A percentile compares a stretch with the other conserved stretches of the same genome.
phyloP scores from a whole-genome alignment of 2,888 invertebrate species.

The Alsophila aescularia region DNA sequence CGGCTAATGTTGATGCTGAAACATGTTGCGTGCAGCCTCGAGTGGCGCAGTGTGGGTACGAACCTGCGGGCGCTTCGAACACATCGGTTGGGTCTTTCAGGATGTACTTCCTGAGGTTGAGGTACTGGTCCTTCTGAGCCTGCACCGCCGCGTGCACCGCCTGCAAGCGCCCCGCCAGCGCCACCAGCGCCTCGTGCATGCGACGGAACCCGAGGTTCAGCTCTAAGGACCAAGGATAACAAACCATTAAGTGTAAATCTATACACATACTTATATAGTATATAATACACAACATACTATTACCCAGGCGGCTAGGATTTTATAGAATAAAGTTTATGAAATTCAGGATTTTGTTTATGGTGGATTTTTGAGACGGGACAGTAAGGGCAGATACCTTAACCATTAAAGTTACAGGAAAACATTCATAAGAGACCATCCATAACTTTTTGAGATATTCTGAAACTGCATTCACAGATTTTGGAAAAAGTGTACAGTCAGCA shows the following conservation, averaged over 20 bases:
- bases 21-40: neutral
- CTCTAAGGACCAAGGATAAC: constrained; percentile 81
- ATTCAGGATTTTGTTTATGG: too few species aligned
- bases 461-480: too few species aligned
- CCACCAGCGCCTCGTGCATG: constrained; percentile 94
- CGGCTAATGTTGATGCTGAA: too few species aligned
- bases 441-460: too few species aligned
- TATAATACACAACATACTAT: neutral
- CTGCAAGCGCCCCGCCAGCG: constrained; percentile 93
- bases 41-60: constrained; percentile 36
- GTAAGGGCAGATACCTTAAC: too few species aligned
- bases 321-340: too few species aligned
- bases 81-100: constrained; percentile 91
- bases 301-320: neutral
- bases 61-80: constrained; percentile 80
- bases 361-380: too few species aligned
- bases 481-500: too few species aligned
- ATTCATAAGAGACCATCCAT: too few species aligned
- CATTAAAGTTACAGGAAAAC: too few species aligned
- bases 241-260: too few species aligned
- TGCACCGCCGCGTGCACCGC: constrained; percentile 90
- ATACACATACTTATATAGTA: neutral
- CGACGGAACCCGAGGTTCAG: constrained; percentile 90
- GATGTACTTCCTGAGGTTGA: constrained; percentile 91
- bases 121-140: constrained; percentile 92